Evolutionary conservation across 2,888 invertebrate genomes (phyloP).

Genomic region (Candidula unifasciata): DNA sequence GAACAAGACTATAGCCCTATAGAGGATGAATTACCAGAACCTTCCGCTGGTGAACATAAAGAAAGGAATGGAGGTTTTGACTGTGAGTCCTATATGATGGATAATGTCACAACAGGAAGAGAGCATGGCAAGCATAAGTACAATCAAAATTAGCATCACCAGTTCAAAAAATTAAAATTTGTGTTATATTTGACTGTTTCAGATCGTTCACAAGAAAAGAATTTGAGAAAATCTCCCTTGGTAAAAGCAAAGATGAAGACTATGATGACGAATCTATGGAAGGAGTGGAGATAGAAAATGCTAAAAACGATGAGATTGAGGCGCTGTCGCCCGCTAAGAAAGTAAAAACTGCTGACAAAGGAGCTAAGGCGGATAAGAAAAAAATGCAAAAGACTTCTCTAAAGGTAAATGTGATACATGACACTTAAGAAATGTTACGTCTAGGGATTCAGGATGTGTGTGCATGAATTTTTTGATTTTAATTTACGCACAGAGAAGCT

Average conservation of each 20-base stretch:
- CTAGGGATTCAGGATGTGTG: too few species aligned
- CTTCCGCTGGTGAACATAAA: too few species aligned
- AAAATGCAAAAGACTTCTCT: slow-evolving; percentile 17
- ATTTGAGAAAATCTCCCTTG: slow-evolving; percentile 46
- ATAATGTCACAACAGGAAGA: too few species aligned
- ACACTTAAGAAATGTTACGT: too few species aligned
- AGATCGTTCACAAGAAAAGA: slow-evolving; percentile 51
- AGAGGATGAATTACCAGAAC: too few species aligned
- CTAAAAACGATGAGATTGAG: slow-evolving; percentile 11
- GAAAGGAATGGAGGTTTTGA: too few species aligned
- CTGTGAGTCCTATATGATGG: too few species aligned
- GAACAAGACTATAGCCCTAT: too few species aligned
- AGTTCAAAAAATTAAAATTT: too few species aligned
- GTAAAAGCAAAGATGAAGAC: slow-evolving; percentile 38
- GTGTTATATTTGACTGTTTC: background rate
- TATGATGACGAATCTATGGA: slow-evolving; percentile 40
- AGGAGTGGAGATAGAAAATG: slow-evolving; percentile 37
- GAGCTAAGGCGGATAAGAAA: slow-evolving; percentile 40
- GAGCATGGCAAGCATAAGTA: background rate
- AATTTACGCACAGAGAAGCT: too few species aligned
- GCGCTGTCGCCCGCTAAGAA: slow-evolving; percentile 59
- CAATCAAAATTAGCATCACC: background rate
- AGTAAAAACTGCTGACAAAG: slow-evolving; percentile 65
- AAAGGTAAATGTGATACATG: slow-evolving; percentile 18
- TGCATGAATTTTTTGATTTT: too few species aligned